phyloP scores from a whole-genome alignment of 1,140 invertebrate genomes.

The Achatina immaculata region DNA sequence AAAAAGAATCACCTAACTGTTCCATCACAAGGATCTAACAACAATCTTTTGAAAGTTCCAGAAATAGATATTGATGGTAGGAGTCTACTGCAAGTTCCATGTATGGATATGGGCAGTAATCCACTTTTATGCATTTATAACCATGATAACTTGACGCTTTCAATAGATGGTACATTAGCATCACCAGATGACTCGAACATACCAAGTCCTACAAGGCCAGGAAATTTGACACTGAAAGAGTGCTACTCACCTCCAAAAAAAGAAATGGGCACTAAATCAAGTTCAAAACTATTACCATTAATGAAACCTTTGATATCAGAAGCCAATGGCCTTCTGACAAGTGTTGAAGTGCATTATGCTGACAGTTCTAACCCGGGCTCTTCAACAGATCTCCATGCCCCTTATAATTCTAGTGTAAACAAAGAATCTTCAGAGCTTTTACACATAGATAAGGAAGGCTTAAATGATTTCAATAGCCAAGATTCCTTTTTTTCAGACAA shows the following conservation, averaged over 20 bases:
- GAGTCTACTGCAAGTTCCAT: constrained; percentile 1
- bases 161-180: not conserved
- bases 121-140: not conserved
- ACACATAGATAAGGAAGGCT: not conserved
- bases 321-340: constrained; percentile 32
- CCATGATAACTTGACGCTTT: not conserved
- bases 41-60: constrained; percentile 8
- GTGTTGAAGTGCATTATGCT: constrained; percentile 35
- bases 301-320: constrained; percentile 21
- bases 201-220: constrained; percentile 23
- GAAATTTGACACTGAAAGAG: constrained; percentile 20
- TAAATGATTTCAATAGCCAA: not conserved
- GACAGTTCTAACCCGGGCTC: constrained; percentile 36
- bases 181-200: not conserved
- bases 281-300: not conserved
- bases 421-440: not conserved
- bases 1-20: constrained; percentile 22
- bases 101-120: constrained; percentile 9
- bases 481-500: not conserved
- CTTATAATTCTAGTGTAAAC: not conserved
- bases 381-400: constrained; percentile 21
- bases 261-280: constrained; percentile 12
- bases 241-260: constrained; percentile 13
- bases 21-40: not conserved
- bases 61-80: not conserved